Percentiles rank a stretch among this genome's conserved stretches.
Evolutionary conservation across 92 coral and sea anemone genomes (phyloP).

Genomic region (Phymanthus crucifer): DNA sequence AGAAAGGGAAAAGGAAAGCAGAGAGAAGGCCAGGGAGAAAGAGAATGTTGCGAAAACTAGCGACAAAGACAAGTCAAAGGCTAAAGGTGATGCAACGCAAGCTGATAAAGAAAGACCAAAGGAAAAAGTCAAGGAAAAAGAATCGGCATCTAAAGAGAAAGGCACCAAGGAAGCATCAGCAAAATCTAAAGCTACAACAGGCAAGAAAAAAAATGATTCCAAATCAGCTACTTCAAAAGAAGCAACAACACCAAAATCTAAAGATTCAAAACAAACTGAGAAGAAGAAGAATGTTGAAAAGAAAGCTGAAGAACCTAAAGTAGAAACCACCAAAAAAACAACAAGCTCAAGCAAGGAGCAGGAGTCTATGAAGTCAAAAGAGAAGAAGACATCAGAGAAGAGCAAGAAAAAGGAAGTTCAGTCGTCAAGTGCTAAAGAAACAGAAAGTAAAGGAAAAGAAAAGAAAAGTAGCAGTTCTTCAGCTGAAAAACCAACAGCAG

Average conservation of each 20-base stretch:
- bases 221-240: constrained; percentile 34
- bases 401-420: constrained; percentile 13
- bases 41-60: constrained; percentile 26
- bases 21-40: constrained; percentile 33
- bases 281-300: constrained; percentile 43
- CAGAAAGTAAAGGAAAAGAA: constrained; percentile 6
- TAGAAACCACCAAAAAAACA: constrained; percentile 41
- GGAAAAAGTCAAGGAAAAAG: constrained; percentile 53
- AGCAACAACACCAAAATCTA: constrained; percentile 45
- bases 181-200: constrained; percentile 47
- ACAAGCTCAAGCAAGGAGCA: constrained; percentile 14
- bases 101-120: constrained; percentile 41
- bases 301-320: constrained; percentile 38
- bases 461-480: constrained; percentile 21
- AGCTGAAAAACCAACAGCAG: neutral
- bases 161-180: constrained; percentile 35
- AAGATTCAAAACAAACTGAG: constrained; percentile 52
- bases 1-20: constrained; percentile 39
- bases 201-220: constrained; percentile 54
- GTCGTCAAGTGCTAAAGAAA: constrained; percentile 14
- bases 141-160: constrained; percentile 50
- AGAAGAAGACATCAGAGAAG: constrained; percentile 15
- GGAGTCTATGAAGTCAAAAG: constrained; percentile 19
- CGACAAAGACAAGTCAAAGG: constrained; percentile 1
- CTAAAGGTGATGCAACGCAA: constrained; percentile 20